Evolutionary conservation across 2,888 invertebrate genomes (phyloP).

Genomic region (Athalia rosae): DNA sequence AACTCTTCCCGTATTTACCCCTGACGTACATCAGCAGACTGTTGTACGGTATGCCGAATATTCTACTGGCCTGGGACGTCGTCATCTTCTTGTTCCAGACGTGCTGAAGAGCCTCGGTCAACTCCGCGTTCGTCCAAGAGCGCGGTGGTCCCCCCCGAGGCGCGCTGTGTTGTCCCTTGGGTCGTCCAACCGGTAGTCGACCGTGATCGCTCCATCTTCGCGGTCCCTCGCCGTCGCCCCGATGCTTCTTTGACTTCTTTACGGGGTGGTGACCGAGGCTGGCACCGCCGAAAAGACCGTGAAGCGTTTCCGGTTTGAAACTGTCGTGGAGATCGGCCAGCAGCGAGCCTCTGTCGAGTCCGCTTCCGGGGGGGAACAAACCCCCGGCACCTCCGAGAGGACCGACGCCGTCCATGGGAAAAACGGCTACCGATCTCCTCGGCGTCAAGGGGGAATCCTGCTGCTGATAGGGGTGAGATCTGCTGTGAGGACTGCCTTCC

Average conservation of each 20-base stretch:
- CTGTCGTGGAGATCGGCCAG: constrained; percentile 68
- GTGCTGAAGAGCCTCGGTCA: constrained; percentile 92
- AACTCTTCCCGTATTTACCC: constrained; percentile 94
- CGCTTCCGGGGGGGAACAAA: constrained; percentile 64
- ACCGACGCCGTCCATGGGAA: constrained; percentile 65
- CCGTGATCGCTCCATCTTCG: constrained; percentile 69
- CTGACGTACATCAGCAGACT: constrained; percentile 93
- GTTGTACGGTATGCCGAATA: constrained; percentile 96
- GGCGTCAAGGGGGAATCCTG: constrained; percentile 53
- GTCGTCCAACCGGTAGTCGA: constrained; percentile 81
- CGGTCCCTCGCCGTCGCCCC: constrained; percentile 57
- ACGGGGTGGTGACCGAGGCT: constrained; percentile 55
- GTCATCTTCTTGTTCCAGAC: constrained; percentile 98
- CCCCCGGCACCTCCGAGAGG: constrained; percentile 60
- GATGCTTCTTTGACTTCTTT: constrained; percentile 68
- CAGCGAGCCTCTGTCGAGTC: constrained; percentile 63
- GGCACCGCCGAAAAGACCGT: constrained; percentile 64
- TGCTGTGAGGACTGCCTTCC: constrained; percentile 67
- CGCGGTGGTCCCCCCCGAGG: constrained; percentile 93
- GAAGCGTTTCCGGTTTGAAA: constrained; percentile 69
- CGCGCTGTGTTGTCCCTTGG: constrained; percentile 93
- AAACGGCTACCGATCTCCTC: constrained; percentile 59
- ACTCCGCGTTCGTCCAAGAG: constrained; percentile 94
- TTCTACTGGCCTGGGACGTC: constrained; percentile 91
- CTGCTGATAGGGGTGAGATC: constrained; percentile 58